phyloP scores from a whole-genome alignment of 2,888 invertebrate genomes.

The Muschampia plurimacula region DNA sequence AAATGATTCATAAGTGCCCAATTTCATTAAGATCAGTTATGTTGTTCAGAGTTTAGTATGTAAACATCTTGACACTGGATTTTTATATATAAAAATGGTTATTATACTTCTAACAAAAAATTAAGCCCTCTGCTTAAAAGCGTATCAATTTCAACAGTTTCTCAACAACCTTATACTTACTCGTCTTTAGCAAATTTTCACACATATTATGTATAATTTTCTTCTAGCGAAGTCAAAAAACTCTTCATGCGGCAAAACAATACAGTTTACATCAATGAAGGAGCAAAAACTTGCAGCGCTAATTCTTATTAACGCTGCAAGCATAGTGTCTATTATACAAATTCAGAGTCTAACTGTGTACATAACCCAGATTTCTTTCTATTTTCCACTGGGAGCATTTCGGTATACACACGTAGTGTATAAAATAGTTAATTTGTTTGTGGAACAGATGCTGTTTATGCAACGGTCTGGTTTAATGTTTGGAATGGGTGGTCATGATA shows the following conservation, averaged over 20 bases:
- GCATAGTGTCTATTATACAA: constrained; percentile 14
- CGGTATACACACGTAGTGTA: constrained; percentile 27
- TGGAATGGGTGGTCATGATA: constrained; percentile 7
- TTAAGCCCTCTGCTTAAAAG: too few relatives aligned
- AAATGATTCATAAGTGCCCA: too few relatives aligned
- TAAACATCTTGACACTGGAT: too few relatives aligned
- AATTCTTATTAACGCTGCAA: constrained; percentile 11
- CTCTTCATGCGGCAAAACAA: not conserved
- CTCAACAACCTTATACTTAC: too few relatives aligned
- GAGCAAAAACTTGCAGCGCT: not conserved
- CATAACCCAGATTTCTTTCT: constrained; percentile 25
- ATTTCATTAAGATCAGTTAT: too few relatives aligned
- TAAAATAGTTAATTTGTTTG: constrained; percentile 31
- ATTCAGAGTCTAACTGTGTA: constrained; percentile 5
- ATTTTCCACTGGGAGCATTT: constrained; percentile 30
- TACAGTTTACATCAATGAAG: constrained; percentile 1
- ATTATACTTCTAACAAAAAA: too few relatives aligned
- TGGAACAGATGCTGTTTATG: constrained; percentile 21
- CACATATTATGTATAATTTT: not conserved
- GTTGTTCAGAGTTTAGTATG: too few relatives aligned
- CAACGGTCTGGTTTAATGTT: constrained; percentile 11
- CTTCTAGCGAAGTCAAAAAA: not conserved
- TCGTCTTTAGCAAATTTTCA: too few relatives aligned
- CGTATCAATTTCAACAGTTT: too few relatives aligned
- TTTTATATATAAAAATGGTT: too few relatives aligned